These are phyloP conservation scores for Melipona quadrifasciata DNA, from an alignment of 1,140 invertebrate genomes.

Conservation along the genomic window DNA sequence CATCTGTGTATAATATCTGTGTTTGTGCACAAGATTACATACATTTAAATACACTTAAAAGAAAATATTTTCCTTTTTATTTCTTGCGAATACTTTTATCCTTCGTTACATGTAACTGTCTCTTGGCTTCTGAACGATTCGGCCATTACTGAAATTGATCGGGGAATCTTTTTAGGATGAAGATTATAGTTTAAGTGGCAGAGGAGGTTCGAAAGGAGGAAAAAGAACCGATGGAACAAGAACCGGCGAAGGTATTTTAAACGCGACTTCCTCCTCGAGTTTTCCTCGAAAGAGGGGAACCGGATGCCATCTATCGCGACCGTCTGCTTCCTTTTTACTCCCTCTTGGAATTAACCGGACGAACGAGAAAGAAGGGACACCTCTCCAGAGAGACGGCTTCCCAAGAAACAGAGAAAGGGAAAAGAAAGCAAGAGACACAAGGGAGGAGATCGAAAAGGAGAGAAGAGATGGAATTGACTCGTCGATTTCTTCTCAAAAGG, in stretches of 20 bases:
- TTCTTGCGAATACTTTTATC: too few relatives aligned
- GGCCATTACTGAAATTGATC: too few relatives aligned
- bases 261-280: slow-evolving; percentile 42
- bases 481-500: slow-evolving; percentile 5
- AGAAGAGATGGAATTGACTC: slow-evolving; percentile 57
- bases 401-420: slow-evolving; percentile 45
- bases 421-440: slow-evolving; percentile 35
- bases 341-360: slow-evolving; percentile 65
- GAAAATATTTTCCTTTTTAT: too few relatives aligned
- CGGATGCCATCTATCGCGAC: slow-evolving; percentile 79
- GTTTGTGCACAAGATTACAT: too few relatives aligned
- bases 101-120: too few relatives aligned
- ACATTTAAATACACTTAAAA: too few relatives aligned
- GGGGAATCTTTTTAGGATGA: neutral
- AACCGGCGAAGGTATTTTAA: slow-evolving; percentile 36
- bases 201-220: neutral
- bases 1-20: too few relatives aligned
- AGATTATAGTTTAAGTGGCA: neutral
- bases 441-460: neutral
- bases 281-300: slow-evolving; percentile 63
- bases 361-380: slow-evolving; percentile 37
- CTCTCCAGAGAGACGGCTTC: neutral
- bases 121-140: too few relatives aligned
- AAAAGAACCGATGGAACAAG: neutral
- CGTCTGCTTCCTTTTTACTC: slow-evolving; percentile 73